phyloP scores from a whole-genome alignment of 2,797 vertebrate genomes.

The Notamacropus eugenii region DNA sequence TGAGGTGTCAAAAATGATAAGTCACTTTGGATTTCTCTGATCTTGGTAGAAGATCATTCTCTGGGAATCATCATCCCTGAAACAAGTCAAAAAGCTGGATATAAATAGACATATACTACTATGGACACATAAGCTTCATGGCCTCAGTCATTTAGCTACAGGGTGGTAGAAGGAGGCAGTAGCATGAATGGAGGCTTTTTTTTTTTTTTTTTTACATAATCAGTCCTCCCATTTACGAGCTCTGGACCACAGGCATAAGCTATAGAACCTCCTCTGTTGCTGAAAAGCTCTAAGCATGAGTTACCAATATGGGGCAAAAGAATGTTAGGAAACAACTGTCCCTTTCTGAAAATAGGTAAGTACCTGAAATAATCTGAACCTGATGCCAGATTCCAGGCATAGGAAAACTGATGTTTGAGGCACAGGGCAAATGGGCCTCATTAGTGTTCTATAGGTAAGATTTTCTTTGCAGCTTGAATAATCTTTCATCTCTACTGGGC shows the following conservation, averaged over 20 bases:
- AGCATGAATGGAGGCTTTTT: not conserved
- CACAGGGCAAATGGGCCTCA: not conserved
- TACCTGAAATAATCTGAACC: constrained; percentile 12
- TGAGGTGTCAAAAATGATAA: not conserved
- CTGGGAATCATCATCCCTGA: not conserved
- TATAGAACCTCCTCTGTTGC: not conserved
- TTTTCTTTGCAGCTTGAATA: not conserved
- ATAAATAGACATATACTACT: not conserved
- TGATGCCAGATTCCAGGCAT: constrained; percentile 12
- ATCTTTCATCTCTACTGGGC: not conserved
- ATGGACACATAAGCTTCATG: not conserved
- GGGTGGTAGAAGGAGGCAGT: not conserved
- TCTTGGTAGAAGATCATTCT: not conserved
- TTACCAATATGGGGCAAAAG: constrained; percentile 11
- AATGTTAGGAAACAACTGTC: not conserved
- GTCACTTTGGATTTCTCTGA: not conserved
- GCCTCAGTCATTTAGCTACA: not conserved
- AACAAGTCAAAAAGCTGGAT: not conserved
- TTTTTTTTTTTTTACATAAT: not conserved
- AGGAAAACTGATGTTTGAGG: not conserved
- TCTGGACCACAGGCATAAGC: not conserved
- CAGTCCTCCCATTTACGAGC: not conserved
- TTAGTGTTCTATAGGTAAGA: not conserved
- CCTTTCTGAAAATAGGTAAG: constrained; percentile 33
- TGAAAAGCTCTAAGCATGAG: not conserved